Evolutionary conservation across 1,140 invertebrate genomes (phyloP), one percentile per base, ranked within the genome.

Genomic region (Bacillus rossius): DNA sequence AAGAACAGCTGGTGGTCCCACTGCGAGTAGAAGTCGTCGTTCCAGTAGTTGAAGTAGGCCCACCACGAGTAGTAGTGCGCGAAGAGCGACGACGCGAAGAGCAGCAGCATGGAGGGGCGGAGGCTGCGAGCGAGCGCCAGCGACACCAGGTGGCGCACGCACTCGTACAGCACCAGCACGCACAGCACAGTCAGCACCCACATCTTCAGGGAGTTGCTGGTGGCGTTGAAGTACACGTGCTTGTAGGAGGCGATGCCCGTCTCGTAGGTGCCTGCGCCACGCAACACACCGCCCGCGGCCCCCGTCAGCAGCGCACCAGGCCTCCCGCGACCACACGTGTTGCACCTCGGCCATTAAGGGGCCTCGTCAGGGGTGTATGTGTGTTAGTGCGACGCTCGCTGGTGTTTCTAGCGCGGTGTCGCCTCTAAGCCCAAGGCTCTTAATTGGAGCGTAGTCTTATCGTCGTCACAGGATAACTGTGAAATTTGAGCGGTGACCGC

Each of bases 31-130:
- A 86, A 90, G 53, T 89, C 87, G 62, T 92, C 89, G 65, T 92
- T 92, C 79, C 86, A 89, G 66, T 91, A 92, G 73, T 89, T 91
- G 55, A 90, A 84, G 62, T 87, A 88, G 19, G 81, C 81, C 89
- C 89, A 92, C 87, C 87, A 91, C 1, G 86, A 83, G 67, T 91
- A 92, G 67, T 91, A 91, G 67, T 92, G 87, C 1, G 89, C 88
- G 69, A 89, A 91, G 52, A 91, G 72, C 20, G 86, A 85, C 13
- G 82, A 76, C 3, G 82, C 62, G 65, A 91, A 89, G 1, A 91
- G 74, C 10, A 85, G 63, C 19, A 86, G 71, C 88, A 91, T 90
- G n/a, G 78, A 80, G 51, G 73, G 75, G 60, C 88, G 77, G 13
- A 88, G 66, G 59, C 79, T 74, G 41, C 77, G 70, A 34, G 77